Conservation (phyloP, 2,113 vertebrate species). For the Lophotis ruficrista region DNA sequence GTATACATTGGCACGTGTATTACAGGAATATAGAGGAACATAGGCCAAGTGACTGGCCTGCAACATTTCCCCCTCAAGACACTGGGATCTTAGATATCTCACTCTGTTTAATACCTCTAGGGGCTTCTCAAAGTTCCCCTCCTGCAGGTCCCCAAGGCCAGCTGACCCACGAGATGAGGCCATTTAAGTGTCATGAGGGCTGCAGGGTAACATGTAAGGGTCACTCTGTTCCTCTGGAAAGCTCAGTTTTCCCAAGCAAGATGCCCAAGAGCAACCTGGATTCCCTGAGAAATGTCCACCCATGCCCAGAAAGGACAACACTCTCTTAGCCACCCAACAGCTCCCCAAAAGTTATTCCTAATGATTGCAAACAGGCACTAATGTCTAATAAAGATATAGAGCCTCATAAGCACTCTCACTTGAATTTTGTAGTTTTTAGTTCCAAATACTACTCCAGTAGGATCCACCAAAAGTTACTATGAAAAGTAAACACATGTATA, state of each 20-base stretch:
- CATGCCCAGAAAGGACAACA: neutral
- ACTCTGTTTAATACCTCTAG: neutral
- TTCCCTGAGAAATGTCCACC: neutral
- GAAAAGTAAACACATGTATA: neutral
- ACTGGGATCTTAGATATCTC: no score
- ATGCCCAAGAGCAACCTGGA: neutral
- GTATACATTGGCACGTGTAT: neutral
- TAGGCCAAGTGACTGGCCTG: neutral
- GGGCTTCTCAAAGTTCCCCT: neutral
- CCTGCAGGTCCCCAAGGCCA: neutral
- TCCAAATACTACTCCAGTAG: neutral
- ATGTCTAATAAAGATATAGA: neutral
- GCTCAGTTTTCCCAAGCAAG: neutral
- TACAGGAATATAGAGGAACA: neutral
- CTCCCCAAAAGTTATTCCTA: neutral
- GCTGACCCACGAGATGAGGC: neutral
- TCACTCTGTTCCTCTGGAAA: neutral
- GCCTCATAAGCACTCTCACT: neutral
- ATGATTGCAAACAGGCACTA: neutral
- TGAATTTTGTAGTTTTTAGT: neutral
- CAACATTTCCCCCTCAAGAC: neutral
- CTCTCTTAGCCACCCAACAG: neutral
- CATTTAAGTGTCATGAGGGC: rapidly evolving
- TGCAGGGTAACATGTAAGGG: neutral
- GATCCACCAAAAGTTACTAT: neutral